Percentiles rank a stretch among this genome's conserved stretches.
Evolutionary conservation across 2,797 vertebrate genomes (phyloP).

Genomic region (Epinephelus coioides): DNA sequence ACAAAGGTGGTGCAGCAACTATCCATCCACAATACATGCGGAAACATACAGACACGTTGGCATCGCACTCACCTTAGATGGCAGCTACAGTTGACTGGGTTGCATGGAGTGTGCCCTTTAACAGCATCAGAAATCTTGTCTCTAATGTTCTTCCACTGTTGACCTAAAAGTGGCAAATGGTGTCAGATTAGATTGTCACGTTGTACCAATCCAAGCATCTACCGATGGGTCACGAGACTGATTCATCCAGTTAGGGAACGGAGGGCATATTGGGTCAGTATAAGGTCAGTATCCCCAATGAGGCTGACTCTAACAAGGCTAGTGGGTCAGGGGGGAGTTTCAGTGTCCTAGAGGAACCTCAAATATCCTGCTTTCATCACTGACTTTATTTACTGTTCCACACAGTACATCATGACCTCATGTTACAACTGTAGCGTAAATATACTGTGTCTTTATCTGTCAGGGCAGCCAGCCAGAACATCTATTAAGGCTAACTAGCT

Average conservation of each 20-base stretch:
- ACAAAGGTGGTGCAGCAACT: not conserved
- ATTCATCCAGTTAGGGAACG: not conserved
- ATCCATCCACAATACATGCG: too few species aligned
- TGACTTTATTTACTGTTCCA: too few species aligned
- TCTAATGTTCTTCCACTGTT: constrained; percentile 70
- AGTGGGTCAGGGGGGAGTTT: not conserved
- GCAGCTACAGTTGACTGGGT: constrained; percentile 91
- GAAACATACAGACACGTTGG: not conserved
- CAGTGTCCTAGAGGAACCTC: too few species aligned
- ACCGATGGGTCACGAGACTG: too few species aligned
- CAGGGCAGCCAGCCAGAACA: not conserved
- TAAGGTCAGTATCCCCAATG: too few species aligned
- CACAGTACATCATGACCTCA: too few species aligned
- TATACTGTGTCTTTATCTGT: too few species aligned
- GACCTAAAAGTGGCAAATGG: constrained; percentile 44
- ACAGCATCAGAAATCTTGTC: constrained; percentile 78
- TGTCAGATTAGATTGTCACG: not conserved
- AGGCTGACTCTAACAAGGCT: not conserved
- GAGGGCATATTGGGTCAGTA: not conserved
- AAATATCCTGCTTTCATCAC: not conserved
- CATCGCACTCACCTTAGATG: constrained; percentile 86
- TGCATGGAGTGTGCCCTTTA: constrained; percentile 85
- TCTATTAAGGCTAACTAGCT: not conserved
- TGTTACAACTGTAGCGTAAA: not conserved
- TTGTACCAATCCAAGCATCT: too few species aligned